These are phyloP conservation scores for Paratrypauchen microcephalus DNA, from an alignment of 2,797 vertebrate genomes.

Conservation along the genomic window DNA sequence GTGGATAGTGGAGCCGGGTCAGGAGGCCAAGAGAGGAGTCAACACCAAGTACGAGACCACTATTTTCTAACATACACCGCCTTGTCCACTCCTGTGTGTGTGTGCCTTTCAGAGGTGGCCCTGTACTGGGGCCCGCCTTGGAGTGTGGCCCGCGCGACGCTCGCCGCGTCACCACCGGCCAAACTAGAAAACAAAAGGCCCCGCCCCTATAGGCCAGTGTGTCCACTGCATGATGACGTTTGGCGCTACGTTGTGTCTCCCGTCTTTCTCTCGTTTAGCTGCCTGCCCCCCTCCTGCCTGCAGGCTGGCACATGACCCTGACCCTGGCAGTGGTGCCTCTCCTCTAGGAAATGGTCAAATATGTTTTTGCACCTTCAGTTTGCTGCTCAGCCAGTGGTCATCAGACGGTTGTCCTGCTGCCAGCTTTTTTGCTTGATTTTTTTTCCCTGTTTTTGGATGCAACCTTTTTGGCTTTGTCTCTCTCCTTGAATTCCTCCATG, in stretches of 20 bases:
- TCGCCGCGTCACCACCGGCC: conserved; percentile 80
- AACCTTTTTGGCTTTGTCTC: conserved; percentile 57
- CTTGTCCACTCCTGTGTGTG: conserved; percentile 88
- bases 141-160: conserved; percentile 83
- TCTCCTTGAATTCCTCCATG: conserved; percentile 60
- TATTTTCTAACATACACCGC: conserved; percentile 97
- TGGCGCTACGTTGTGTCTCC: conserved; percentile 70
- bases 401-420: conserved; percentile 42
- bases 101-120: conserved; percentile 96
- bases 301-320: conserved; percentile 83
- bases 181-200: conserved; percentile 61
- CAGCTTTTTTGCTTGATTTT: conserved; percentile 25
- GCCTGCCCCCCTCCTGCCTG: conserved; percentile 75
- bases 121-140: conserved; percentile 64
- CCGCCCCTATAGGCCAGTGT: conserved; percentile 72
- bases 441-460: conserved; percentile 44
- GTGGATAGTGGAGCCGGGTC: conserved; percentile 99
- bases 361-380: conserved; percentile 55
- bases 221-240: conserved; percentile 82
- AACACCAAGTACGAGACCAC: conserved; percentile 99
- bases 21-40: conserved; percentile 98
- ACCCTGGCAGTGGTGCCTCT: conserved; percentile 68
- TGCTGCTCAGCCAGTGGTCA: conserved; percentile 50
- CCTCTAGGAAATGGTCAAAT: conserved; percentile 63
- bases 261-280: conserved; percentile 68